Base-by-base conservation (phyloP, 2,113 vertebrate species). In the Chloropsis cyanopogon region DNA sequence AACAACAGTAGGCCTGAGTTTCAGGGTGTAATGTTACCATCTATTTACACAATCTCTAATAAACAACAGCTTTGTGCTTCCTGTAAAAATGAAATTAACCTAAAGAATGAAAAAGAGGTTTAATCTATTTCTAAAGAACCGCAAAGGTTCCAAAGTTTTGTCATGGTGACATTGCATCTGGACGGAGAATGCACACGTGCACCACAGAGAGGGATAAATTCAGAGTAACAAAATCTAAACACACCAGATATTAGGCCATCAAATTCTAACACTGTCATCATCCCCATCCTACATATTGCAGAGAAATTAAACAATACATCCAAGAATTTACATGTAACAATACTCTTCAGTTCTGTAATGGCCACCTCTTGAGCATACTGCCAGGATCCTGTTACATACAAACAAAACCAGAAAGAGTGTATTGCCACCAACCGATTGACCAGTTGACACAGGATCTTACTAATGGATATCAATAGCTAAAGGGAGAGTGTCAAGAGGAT, bases 171-270 rank as follows among this genome's bases (percentile, higher is more conserved):
- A 37, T 59, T 0, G 1, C 23, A 37, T 53, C 57, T 79, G 39
- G 53, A 56, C 3, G 8, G 41, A 64, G 37, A 81, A 65, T 2
- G 6, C 31, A 66, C 1, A 0, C 0, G 1, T 23, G 26, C 0
- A 0, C 23, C 56, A 59, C 47, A 56, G 31, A 86, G 42, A 78
- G 31, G 8, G 9, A 53, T 63, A 83, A 83, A 94, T 57, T 60
- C 75, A 53, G 21, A 81, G 15, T 9, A 73, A 70, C 8, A 42
- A 35, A 76, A 88, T 22, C 7, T 16, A 28, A 85, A 57, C 10
- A 41, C 1, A 4, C 12, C 21, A 77, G 49, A 33, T 54, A 24
- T 64, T 68, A 47, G 15, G 66, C 22, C 57, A 88, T 35, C 14
- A 26, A n/a, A 19, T 42, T 63, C 49, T 14, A 81, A 20, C 6